Evolutionary conservation across 2,797 vertebrate genomes (phyloP).

Genomic region (Otolemur crassicaudatus): DNA sequence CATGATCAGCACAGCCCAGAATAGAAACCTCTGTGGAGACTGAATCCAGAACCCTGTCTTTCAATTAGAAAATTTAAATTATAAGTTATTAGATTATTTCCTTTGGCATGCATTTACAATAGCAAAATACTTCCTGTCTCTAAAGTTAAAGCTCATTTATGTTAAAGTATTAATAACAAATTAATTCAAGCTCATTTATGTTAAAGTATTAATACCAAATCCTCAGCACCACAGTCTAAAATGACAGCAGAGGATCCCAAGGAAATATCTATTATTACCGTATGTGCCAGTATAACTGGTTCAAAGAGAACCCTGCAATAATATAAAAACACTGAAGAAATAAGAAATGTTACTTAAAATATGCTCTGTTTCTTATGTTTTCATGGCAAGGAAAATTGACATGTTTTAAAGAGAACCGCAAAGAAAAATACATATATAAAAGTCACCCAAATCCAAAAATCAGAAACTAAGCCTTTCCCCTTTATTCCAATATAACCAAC

Average conservation of each 20-base stretch:
- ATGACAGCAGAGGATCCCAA: background rate
- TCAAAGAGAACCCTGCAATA: background rate
- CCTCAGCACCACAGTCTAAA: background rate
- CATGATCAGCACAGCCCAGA: background rate
- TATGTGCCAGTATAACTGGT: background rate
- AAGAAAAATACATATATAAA: slow-evolving; percentile 30
- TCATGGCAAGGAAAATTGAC: background rate
- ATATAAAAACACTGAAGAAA: background rate
- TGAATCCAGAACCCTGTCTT: background rate
- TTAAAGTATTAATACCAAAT: slow-evolving; percentile 13
- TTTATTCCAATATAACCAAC: slow-evolving; percentile 1
- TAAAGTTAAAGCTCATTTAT: background rate
- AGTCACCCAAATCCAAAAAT: slow-evolving; percentile 35
- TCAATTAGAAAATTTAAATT: background rate
- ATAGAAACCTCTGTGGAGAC: background rate
- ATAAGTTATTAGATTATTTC: background rate
- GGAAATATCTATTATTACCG: background rate
- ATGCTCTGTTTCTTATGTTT: slow-evolving; percentile 5
- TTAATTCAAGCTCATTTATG: background rate
- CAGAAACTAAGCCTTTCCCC: background rate
- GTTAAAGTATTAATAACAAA: slow-evolving; percentile 13
- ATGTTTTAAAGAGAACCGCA: slow-evolving; percentile 38
- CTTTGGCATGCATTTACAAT: background rate
- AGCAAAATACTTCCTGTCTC: too few relatives aligned
- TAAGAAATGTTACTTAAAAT: background rate